Evolutionary conservation across 1,140 invertebrate genomes (phyloP), one percentile per base, ranked within the genome.

Genomic region (Micrasema minimum): DNA sequence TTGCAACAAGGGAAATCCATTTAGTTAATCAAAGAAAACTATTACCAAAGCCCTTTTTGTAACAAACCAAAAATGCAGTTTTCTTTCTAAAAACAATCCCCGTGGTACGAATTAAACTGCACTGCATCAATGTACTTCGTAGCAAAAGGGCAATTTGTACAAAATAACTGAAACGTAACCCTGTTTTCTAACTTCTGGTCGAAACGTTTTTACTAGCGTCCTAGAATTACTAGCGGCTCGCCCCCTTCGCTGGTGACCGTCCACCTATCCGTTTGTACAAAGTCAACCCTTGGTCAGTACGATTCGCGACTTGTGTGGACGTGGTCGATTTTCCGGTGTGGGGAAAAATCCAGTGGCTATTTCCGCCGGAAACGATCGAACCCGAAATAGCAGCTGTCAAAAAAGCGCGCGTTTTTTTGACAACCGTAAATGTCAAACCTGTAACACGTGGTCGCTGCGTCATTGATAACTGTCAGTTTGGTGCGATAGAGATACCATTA

Each of bases 211-310:
- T 41, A n/a, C n/a, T 22, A 26, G 57, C 45, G 57, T 12, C 38
- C 2, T n/a, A 6, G 18, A 12, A 22, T 62, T 45, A 23, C 37
- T 2, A 9, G 14, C 38, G 35, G 18, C 57, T 41, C 57, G 14
- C 57, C 57, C 57, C 38, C 57, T 12, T 38, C 2, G 5, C 57
- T 43, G 18, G 18, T 41, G 57, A 12, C 57, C 16, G 57, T 23
- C 38, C 10, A 38, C 38, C 57, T 43, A 41, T 22, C 35, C 38
- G 57, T 41, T 43, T 43, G 57, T 61, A 43, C 23, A 20, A 20
- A 61, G 57, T 41, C 57, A 61, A 41, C 57, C 57, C 57, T 61
- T 61, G 57, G 57, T 61, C 57, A 61, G 57, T 61, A 38, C 57
- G 35, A 61, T 41, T 61, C 57, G 57, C 57, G 57, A 61, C 57